Percentiles rank a stretch among this genome's conserved stretches.
These are phyloP conservation scores for Martes flavigula DNA, from an alignment of 2,797 vertebrate species.

Conservation along the genomic window DNA sequence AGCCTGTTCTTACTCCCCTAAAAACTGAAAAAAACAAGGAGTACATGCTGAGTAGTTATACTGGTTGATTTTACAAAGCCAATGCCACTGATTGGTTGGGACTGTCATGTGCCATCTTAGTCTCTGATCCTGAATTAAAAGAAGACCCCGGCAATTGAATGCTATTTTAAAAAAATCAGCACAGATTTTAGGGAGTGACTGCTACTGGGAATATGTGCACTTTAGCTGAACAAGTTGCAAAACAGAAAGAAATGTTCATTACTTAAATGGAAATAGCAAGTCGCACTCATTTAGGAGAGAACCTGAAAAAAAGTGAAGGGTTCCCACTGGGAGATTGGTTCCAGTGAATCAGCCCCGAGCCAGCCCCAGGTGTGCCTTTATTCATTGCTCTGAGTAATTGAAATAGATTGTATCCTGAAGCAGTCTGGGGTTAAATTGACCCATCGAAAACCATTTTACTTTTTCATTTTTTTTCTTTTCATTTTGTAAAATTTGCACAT, in stretches of 20 bases:
- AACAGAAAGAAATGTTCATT: background rate
- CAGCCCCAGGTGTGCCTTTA: background rate
- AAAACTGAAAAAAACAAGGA: background rate
- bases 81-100: background rate
- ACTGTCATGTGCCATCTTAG: background rate
- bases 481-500: conserved; percentile 19
- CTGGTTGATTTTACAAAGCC: background rate
- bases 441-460: background rate
- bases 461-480: background rate
- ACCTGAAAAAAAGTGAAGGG: background rate
- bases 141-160: background rate
- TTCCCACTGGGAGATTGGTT: background rate
- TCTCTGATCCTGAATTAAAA: background rate
- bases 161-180: background rate
- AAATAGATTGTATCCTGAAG: conserved; percentile 23
- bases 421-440: background rate
- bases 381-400: background rate
- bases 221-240: background rate
- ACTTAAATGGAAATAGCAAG: background rate
- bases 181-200: background rate
- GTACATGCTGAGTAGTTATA: background rate
- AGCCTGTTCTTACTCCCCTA: background rate
- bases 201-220: background rate
- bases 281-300: background rate
- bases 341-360: background rate